Conservation (phyloP, 2,888 invertebrate species). For the Syritta pipiens region DNA sequence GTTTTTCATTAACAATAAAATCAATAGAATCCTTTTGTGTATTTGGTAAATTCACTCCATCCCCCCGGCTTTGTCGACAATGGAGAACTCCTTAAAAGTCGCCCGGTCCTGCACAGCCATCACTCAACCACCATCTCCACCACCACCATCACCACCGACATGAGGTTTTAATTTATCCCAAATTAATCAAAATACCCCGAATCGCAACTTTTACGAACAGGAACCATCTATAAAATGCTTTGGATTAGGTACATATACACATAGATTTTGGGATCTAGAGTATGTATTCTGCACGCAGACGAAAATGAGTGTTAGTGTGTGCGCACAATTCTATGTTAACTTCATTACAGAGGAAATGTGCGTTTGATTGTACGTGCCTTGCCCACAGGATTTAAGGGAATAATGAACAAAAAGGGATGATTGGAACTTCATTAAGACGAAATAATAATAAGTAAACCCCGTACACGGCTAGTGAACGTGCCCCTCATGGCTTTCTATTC, state of each 20-base stretch:
- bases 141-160: slow-evolving; percentile 55
- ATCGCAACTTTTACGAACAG: slow-evolving; percentile 63
- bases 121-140: slow-evolving; percentile 35
- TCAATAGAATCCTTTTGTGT: slow-evolving; percentile 69
- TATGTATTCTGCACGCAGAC: not conserved
- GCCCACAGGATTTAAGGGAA: slow-evolving; percentile 65
- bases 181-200: slow-evolving; percentile 77
- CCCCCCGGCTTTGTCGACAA: slow-evolving; percentile 38
- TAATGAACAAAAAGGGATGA: slow-evolving; percentile 69
- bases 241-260: slow-evolving; percentile 22
- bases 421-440: slow-evolving; percentile 69
- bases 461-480: slow-evolving; percentile 4
- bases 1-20: slow-evolving; percentile 70
- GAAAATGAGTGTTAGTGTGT: slow-evolving; percentile 4
- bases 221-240: slow-evolving; percentile 64
- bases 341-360: slow-evolving; percentile 67
- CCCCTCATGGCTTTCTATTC: slow-evolving; percentile 16
- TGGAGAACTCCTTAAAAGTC: slow-evolving; percentile 66
- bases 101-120: slow-evolving; percentile 20
- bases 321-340: slow-evolving; percentile 63
- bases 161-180: slow-evolving; percentile 78
- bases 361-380: slow-evolving; percentile 68
- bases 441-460: slow-evolving; percentile 66
- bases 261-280: not conserved
- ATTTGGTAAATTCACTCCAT: slow-evolving; percentile 39